phyloP scores from a whole-genome alignment of 2,113 vertebrate genomes.

The Barnardius zonarius region DNA sequence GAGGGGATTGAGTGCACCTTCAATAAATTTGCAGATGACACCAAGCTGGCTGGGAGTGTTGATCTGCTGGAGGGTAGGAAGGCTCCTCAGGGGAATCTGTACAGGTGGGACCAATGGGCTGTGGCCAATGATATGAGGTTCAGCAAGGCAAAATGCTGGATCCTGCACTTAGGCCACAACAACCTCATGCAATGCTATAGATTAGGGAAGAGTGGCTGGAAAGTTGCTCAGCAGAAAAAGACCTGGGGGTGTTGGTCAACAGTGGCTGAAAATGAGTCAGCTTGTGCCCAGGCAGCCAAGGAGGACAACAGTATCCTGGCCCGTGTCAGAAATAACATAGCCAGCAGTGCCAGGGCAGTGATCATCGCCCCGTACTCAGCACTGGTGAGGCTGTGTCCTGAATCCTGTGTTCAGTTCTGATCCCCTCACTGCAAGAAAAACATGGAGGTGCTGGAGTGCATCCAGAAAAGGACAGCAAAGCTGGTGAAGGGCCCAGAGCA shows the following conservation, averaged over 20 bases:
- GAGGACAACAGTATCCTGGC: not conserved
- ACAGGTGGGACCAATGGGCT: not conserved
- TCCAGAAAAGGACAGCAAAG: not conserved
- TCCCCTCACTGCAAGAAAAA: not conserved
- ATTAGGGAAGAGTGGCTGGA: not conserved
- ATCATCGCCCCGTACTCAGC: not conserved
- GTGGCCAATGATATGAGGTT: not conserved
- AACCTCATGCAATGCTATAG: not conserved
- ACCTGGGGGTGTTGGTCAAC: not conserved
- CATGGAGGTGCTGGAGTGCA: not conserved
- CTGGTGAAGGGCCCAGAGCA: not conserved
- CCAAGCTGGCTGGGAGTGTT: not conserved
- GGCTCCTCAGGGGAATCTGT: not conserved
- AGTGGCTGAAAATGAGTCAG: not conserved
- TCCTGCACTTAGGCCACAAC: not conserved
- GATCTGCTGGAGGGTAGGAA: not conserved
- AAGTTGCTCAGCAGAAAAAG: not conserved
- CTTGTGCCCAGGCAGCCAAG: not conserved
- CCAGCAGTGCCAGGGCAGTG: not conserved
- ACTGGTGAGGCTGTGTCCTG: not conserved
- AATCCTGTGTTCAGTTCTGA: not conserved
- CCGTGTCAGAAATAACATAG: not conserved
- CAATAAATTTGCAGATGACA: not conserved
- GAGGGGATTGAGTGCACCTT: not conserved
- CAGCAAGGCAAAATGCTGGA: not conserved